phyloP scores from a whole-genome alignment of 2,888 invertebrate species.

The Panzeria rudis region DNA sequence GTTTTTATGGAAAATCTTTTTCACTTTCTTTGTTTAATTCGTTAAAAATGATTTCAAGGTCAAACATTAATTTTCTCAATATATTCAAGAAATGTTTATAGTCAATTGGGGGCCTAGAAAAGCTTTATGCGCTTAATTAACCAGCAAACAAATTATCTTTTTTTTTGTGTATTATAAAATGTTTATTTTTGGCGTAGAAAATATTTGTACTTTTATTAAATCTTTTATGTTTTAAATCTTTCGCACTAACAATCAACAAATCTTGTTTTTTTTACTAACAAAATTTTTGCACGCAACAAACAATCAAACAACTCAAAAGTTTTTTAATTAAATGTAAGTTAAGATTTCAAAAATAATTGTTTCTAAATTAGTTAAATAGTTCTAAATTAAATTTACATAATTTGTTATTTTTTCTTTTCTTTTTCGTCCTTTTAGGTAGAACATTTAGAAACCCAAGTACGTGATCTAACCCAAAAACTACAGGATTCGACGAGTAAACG shows the following conservation, averaged over 20 bases:
- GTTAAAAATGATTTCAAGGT: slow-evolving; percentile 44
- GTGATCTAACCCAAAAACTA: slow-evolving; percentile 87
- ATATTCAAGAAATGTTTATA: not conserved
- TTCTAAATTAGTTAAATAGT: no score
- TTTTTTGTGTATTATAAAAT: not conserved
- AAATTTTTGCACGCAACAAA: slow-evolving; percentile 67
- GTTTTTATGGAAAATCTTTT: slow-evolving; percentile 2
- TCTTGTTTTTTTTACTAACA: slow-evolving; percentile 54
- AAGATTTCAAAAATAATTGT: slow-evolving; percentile 1
- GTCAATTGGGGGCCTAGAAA: not conserved
- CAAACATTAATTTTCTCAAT: slow-evolving; percentile 1
- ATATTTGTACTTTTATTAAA: slow-evolving; percentile 21
- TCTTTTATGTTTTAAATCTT: slow-evolving; percentile 40
- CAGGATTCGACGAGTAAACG: slow-evolving; percentile 86
- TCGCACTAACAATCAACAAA: slow-evolving; percentile 56
- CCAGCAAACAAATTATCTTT: not conserved
- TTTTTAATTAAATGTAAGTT: slow-evolving; percentile 70
- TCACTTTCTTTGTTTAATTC: slow-evolving; percentile 24
- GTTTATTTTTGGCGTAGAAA: not conserved
- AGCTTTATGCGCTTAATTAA: not conserved
- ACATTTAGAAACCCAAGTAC: slow-evolving; percentile 90
- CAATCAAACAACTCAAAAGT: slow-evolving; percentile 62
- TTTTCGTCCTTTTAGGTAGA: slow-evolving; percentile 86
- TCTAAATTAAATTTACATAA: slow-evolving; percentile 13
- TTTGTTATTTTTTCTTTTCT: not conserved